Conservation (phyloP, 2,888 invertebrate species). For the Rhingia campestris region DNA sequence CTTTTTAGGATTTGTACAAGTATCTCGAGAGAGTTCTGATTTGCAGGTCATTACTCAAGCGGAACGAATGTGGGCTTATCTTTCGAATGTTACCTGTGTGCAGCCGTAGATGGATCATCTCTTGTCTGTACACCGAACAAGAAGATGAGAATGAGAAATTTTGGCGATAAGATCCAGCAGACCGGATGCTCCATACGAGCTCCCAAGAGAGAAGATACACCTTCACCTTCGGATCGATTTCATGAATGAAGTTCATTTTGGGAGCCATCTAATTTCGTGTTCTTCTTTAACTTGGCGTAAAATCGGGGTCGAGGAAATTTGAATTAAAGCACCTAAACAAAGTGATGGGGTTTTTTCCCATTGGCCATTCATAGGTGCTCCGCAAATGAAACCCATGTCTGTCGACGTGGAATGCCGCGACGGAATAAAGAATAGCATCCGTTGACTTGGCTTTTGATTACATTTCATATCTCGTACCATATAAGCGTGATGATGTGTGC, state of each 20-base stretch:
- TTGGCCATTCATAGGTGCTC: neutral
- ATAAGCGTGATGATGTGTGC: constrained; percentile 55
- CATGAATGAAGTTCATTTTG: constrained; percentile 64
- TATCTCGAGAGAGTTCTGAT: constrained; percentile 38
- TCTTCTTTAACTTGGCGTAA: constrained; percentile 18
- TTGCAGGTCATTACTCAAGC: constrained; percentile 69
- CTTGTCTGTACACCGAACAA: constrained; percentile 37
- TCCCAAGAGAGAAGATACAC: constrained; percentile 52
- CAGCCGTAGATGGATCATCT: constrained; percentile 55
- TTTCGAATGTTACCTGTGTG: constrained; percentile 47
- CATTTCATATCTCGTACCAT: constrained; percentile 54
- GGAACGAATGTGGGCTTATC: constrained; percentile 71
- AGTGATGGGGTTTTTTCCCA: neutral
- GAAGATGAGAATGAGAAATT: constrained; percentile 60
- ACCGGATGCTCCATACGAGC: constrained; percentile 62
- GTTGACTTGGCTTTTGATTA: constrained; percentile 69
- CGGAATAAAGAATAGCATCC: constrained; percentile 66
- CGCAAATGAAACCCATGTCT: neutral
- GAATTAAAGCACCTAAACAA: constrained; percentile 22
- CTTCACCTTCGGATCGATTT: constrained; percentile 54
- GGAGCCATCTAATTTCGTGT: constrained; percentile 1
- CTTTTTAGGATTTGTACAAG: constrained; percentile 1
- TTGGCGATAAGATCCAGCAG: constrained; percentile 51
- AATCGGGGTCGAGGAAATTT: constrained; percentile 1
- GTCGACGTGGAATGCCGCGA: neutral